Evolutionary conservation across 2,797 vertebrate species (phyloP).

Genomic region (Heliangelus exortis): DNA sequence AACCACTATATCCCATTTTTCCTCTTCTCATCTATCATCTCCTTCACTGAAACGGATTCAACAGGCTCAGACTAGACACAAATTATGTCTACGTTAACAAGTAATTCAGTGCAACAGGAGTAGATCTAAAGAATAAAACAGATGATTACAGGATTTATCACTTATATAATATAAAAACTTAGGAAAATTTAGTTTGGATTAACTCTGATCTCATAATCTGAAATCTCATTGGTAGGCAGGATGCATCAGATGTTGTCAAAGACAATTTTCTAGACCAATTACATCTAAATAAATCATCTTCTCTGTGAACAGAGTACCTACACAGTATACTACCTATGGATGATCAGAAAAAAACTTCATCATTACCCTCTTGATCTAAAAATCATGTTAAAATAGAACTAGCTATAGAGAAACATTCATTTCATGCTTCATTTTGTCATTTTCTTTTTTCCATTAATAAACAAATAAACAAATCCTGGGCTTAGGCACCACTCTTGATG

Average conservation of each 20-base stretch:
- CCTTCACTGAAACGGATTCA: neutral
- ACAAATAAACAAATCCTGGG: accelerated
- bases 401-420: neutral
- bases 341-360: neutral
- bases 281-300: neutral
- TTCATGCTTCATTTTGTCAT: neutral
- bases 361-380: neutral
- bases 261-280: neutral
- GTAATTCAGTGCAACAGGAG: neutral
- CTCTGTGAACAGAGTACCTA: neutral
- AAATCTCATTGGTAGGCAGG: neutral
- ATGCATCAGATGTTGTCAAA: neutral
- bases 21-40: neutral
- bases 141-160: neutral
- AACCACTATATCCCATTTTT: neutral
- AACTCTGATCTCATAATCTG: neutral
- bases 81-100: neutral
- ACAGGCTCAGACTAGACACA: neutral
- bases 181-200: neutral
- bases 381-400: neutral
- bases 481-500: neutral
- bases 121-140: neutral
- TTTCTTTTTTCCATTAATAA: neutral
- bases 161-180: neutral
- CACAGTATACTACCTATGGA: neutral